A percentile compares a stretch with the other conserved stretches of the same genome.
phyloP scores from a whole-genome alignment of 1,140 invertebrate species.

The Stenopsyche tienmushanensis region DNA sequence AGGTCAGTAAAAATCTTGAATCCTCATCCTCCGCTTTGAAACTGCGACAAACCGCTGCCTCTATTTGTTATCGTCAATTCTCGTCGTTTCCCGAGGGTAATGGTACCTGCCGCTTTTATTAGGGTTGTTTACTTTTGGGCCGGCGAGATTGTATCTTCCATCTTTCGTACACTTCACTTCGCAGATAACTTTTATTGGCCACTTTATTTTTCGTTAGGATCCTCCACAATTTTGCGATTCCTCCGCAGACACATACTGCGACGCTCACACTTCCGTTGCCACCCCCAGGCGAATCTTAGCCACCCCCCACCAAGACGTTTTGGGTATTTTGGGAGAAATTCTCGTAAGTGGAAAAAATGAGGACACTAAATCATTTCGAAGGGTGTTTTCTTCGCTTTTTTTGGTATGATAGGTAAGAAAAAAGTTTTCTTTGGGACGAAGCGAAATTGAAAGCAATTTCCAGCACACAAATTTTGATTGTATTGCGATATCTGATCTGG shows the following conservation, averaged over 20 bases:
- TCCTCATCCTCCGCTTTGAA: too few species aligned
- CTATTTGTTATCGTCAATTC: conserved; percentile 30
- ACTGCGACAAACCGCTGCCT: too few species aligned
- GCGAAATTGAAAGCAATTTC: too few species aligned
- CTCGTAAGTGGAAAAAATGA: conserved; percentile 18
- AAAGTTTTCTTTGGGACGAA: too few species aligned
- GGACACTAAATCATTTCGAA: conserved; percentile 20
- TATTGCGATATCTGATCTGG: too few species aligned
- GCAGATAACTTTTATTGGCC: conserved; percentile 31
- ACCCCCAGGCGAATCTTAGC: too few species aligned
- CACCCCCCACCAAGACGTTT: too few species aligned
- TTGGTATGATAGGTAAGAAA: not conserved
- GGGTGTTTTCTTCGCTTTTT: not conserved
- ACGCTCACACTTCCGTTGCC: too few species aligned
- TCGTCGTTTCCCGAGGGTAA: conserved; percentile 6
- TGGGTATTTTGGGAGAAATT: too few species aligned
- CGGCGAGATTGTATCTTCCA: conserved; percentile 20
- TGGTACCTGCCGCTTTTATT: conserved; percentile 20
- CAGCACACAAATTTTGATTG: too few species aligned
- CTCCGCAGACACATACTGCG: too few species aligned
- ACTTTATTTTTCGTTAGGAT: conserved; percentile 2
- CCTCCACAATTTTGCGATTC: not conserved
- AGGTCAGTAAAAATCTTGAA: too few species aligned
- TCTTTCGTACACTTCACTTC: not conserved
- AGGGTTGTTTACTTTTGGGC: conserved; percentile 4